Evolutionary conservation across 2,888 invertebrate genomes (phyloP), one percentile per base, ranked within the genome.

Genomic region (Trissoscelio sp.): DNA sequence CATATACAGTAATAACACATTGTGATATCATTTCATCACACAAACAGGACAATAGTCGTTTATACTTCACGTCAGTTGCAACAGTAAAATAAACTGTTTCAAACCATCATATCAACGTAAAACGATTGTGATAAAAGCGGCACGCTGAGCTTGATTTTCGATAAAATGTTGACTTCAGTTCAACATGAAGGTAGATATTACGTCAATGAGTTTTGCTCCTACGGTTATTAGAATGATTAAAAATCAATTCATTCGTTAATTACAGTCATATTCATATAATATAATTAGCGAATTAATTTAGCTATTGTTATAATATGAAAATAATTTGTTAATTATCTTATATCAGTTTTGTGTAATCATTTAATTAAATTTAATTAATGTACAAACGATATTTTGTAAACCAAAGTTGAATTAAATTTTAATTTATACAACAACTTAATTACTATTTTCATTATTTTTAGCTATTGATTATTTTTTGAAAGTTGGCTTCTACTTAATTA

Each of bases 91-190:
- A 57, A 57, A 57, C 42, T 39, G 42, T 42, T 42, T 22, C 42
- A 60, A 42, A 42, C 42, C 42, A 42, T 42, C 42, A 60, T 42
- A 60, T 42, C 58, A 18, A 46, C 46, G 46, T 62, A 60, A 62
- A 62, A 44, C 62, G 62, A 62, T 46, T 46, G 46, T 31, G 62
- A 62, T 62, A 62, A 62, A 62, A 62, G 62, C 62, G 11, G 62
- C 20, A n/a, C 31, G 34, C 12, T 48, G 46, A 0, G 18, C 46
- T 62, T 62, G 18, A 48, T 46, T 48, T 62, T 62, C 46, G 62
- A 46, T 62, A 46, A 62, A 28, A 46, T 18, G 34, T 46, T 20
- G 9, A 42, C 44, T 60, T 44, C n/a, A 28, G 28, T 28, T 2
- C 14, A 60, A 60, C 7, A 24, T 3, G 12, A 42, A 14, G n/a